These are phyloP conservation scores for Trichonephila clavipes DNA, from an alignment of 1,140 invertebrate species.

Conservation along the genomic window DNA sequence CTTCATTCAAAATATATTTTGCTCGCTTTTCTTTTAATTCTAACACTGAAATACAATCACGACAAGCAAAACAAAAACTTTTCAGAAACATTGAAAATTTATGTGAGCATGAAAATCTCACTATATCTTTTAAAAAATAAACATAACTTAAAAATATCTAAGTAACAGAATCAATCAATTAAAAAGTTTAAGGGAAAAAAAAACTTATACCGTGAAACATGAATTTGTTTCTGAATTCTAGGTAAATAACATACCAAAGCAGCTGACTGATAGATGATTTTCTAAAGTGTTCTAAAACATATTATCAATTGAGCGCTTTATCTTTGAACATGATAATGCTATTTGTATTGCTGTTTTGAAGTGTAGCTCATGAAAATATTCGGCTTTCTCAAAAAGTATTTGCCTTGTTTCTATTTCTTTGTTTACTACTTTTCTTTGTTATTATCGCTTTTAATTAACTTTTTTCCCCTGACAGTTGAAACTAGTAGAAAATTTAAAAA, in stretches of 20 bases:
- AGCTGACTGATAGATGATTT: not conserved
- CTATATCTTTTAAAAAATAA: not conserved
- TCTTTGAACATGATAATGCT: not conserved
- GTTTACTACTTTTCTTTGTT: too few relatives aligned
- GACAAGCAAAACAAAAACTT: too few relatives aligned
- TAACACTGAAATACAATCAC: too few relatives aligned
- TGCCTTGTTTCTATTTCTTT: too few relatives aligned
- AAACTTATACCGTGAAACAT: not conserved
- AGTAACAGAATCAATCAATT: not conserved
- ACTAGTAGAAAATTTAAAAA: too few relatives aligned
- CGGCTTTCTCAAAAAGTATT: not conserved
- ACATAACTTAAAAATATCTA: not conserved
- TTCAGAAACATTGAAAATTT: too few relatives aligned
- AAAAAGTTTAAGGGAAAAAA: not conserved
- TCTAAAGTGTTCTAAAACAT: not conserved
- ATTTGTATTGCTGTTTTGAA: not conserved
- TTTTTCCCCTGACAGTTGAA: too few relatives aligned
- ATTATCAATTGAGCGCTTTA: slow-evolving; percentile 13
- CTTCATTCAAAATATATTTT: too few relatives aligned
- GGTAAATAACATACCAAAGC: not conserved
- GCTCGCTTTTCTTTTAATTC: too few relatives aligned
- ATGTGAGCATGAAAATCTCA: not conserved
- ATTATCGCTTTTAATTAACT: too few relatives aligned
- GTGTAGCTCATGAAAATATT: not conserved
- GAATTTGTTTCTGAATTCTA: not conserved